Conservation (phyloP, 2,888 invertebrate genomes). For the Lycaena phlaeas region DNA sequence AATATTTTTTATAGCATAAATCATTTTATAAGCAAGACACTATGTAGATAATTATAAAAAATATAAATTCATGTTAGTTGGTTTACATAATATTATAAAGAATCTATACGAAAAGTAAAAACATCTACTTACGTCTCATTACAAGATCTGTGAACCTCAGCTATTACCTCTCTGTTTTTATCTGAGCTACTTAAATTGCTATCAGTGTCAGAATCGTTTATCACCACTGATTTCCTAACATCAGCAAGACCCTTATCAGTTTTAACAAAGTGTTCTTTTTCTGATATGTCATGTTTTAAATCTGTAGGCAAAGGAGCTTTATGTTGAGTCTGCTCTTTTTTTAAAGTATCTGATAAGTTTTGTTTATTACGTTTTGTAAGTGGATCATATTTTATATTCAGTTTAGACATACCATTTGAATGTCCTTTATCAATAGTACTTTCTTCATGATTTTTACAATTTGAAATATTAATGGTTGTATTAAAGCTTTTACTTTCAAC, state of each 20-base stretch:
- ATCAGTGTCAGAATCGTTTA: constrained; percentile 39
- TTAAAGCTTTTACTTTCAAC: constrained; percentile 17
- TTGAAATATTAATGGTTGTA: constrained; percentile 31
- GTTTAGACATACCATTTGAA: neutral
- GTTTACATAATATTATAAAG: no score
- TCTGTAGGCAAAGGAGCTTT: neutral
- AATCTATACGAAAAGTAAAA: no score
- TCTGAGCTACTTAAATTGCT: constrained; percentile 23
- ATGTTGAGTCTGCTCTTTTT: neutral
- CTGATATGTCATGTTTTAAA: neutral
- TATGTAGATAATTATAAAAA: no score
- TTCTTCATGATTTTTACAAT: constrained; percentile 15
- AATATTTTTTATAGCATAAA: no score
- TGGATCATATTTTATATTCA: constrained; percentile 1
- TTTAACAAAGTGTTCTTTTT: no score
- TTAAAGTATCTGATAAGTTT: constrained; percentile 11
- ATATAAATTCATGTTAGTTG: no score
- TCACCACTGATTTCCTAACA: neutral
- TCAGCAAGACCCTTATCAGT: constrained; percentile 3
- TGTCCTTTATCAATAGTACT: constrained; percentile 1
- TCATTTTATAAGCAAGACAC: no score
- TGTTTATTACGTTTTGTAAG: neutral
- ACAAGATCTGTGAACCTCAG: constrained; percentile 42
- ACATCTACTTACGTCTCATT: constrained; percentile 34
- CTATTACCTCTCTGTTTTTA: constrained; percentile 35